Evolutionary conservation across 2,888 invertebrate species (phyloP).

Genomic region (Diarsia dahlii): DNA sequence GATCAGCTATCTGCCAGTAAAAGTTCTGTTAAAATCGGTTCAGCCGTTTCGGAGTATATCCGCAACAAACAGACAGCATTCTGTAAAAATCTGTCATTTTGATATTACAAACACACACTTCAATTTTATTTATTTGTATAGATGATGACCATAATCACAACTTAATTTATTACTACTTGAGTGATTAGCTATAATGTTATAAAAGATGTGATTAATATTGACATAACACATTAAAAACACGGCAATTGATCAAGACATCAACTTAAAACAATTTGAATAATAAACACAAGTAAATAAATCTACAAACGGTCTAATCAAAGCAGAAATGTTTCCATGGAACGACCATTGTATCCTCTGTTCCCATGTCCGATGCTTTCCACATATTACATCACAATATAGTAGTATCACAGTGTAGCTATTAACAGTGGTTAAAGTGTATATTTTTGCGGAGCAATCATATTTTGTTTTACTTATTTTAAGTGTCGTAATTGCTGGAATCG

Average conservation of each 20-base stretch:
- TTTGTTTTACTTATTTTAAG: too few species aligned
- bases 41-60: too few species aligned
- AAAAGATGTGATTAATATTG: not conserved
- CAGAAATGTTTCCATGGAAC: constrained; percentile 31
- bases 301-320: constrained; percentile 30
- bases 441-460: too few species aligned
- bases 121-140: too few species aligned
- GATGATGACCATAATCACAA: not conserved
- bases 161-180: not conserved
- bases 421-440: not conserved
- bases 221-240: not conserved
- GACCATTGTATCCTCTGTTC: constrained; percentile 51
- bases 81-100: too few species aligned
- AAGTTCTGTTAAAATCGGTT: too few species aligned
- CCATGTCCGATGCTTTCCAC: constrained; percentile 49
- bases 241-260: not conserved
- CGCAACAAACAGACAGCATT: too few species aligned
- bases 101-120: too few species aligned
- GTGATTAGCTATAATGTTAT: not conserved
- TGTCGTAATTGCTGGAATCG: too few species aligned
- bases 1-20: too few species aligned
- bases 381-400: constrained; percentile 52
- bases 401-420: not conserved
- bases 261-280: not conserved
- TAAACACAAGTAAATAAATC: constrained; percentile 11